Evolutionary conservation across 1,140 invertebrate genomes (phyloP), one percentile per base, ranked within the genome.

Genomic region (Steinernema feltiae): DNA sequence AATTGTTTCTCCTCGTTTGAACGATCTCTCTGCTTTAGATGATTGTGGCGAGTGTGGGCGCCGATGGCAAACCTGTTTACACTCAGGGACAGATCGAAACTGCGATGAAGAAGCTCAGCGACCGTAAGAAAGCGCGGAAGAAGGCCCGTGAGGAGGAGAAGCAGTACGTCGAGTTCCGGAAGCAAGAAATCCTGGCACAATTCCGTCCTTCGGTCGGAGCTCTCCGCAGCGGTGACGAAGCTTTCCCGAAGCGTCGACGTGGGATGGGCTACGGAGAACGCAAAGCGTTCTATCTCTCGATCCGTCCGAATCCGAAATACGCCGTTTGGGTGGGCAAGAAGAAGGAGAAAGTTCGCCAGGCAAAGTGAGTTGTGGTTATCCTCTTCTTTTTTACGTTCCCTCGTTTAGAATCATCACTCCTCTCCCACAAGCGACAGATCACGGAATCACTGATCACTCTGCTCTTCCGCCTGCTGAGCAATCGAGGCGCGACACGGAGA

Each of bases 271-370:
- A 75, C 63, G 73, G 73, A 2, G 73, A 74, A 31, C 46, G 73
- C 3, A 74, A 74, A 32, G 73, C 73, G 3, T 69, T 75, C 30
- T 74, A 72, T 21, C 32, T 74, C 3, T 53, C 73, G 32, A 73
- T 74, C 21, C 46, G 73, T 12, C 73, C 73, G 73, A 74, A 74
- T 53, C 48, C 73, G 29, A 74, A 74, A 32, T 74, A 74, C 30
- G 73, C 73, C 46, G 30, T 30, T 0, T 74, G 73, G 73, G 21
- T 74, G 12, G 73, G 73, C 27, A 53, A 69, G 32, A 74, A 74
- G 21, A 74, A 74, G 48, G 73, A 69, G 17, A 63, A 63, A 27
- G 31, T 74, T 18, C 48, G 32, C 12, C 46, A 53, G 30, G 73
- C 69, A 27, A 74, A 74, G 29, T 70, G 1, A 3, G 18, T 74